A percentile compares a stretch with the other conserved stretches of the same genome.
phyloP scores from a whole-genome alignment of 2,113 vertebrate species.

The Xerus inauris region DNA sequence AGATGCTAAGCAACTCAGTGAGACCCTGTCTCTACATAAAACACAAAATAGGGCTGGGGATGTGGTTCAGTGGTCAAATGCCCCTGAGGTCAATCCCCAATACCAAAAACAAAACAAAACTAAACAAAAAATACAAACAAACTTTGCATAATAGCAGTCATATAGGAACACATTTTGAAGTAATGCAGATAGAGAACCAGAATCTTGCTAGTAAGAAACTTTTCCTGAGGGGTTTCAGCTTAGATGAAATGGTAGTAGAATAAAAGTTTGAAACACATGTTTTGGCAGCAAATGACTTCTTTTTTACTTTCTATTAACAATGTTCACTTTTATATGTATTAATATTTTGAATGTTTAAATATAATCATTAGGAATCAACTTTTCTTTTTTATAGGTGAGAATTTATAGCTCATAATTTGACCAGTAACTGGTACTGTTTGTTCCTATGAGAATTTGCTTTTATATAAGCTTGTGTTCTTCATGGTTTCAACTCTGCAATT shows the following conservation, averaged over 20 bases:
- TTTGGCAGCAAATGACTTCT: neutral
- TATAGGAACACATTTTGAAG: neutral
- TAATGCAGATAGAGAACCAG: neutral
- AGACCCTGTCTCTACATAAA: no score
- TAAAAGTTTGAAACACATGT: neutral
- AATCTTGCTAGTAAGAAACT: neutral
- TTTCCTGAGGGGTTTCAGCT: neutral
- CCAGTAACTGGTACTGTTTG: neutral
- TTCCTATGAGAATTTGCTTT: constrained; percentile 1
- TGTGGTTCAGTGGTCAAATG: no score
- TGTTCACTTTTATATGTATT: neutral
- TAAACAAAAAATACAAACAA: no score
- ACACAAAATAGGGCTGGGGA: no score
- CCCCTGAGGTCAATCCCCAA: no score
- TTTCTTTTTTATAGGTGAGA: neutral
- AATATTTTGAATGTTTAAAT: constrained; percentile 4
- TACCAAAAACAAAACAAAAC: no score
- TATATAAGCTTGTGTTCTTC: neutral
- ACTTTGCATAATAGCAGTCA: neutral
- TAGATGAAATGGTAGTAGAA: neutral
- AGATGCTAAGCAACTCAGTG: no score
- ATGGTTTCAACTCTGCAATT: constrained; percentile 14
- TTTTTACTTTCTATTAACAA: neutral
- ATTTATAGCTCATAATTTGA: constrained; percentile 38
- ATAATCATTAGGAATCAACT: neutral